A percentile compares a stretch with the other conserved stretches of the same genome.
These are phyloP conservation scores for Chrysemys picta DNA, from an alignment of 2,113 vertebrate genomes.

Conservation along the genomic window DNA sequence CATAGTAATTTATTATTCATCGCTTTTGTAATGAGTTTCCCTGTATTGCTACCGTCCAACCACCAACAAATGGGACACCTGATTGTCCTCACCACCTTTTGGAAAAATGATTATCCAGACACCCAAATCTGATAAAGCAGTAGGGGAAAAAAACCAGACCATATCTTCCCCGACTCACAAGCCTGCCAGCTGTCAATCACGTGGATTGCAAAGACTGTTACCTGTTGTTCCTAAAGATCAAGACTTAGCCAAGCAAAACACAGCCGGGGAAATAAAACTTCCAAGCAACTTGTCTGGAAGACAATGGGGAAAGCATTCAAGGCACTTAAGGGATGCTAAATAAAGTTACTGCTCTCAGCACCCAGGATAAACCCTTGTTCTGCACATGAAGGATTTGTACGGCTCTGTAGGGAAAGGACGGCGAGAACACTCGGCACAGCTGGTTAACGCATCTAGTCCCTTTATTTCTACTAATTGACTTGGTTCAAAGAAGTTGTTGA, in stretches of 20 bases:
- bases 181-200: background rate
- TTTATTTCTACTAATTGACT: background rate
- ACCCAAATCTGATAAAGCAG: background rate
- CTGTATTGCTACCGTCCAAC: background rate
- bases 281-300: fast-evolving
- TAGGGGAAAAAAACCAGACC: fast-evolving
- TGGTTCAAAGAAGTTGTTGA: background rate
- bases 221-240: background rate
- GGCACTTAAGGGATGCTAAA: fast-evolving
- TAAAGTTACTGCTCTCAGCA: background rate
- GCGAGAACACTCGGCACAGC: background rate
- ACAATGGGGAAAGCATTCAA: background rate
- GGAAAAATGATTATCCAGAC: background rate
- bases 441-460: background rate
- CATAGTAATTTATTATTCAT: background rate
- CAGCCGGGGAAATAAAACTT: background rate
- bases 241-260: fast-evolving
- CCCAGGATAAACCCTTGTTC: background rate
- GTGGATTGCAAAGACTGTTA: background rate
- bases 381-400: background rate
- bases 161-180: background rate
- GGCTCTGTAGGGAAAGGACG: background rate
- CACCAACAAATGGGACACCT: background rate
- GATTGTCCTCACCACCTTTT: fast-evolving
- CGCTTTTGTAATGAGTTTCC: background rate